Evolutionary conservation across 2,888 invertebrate genomes (phyloP).

Genomic region (Pammene fasciana): DNA sequence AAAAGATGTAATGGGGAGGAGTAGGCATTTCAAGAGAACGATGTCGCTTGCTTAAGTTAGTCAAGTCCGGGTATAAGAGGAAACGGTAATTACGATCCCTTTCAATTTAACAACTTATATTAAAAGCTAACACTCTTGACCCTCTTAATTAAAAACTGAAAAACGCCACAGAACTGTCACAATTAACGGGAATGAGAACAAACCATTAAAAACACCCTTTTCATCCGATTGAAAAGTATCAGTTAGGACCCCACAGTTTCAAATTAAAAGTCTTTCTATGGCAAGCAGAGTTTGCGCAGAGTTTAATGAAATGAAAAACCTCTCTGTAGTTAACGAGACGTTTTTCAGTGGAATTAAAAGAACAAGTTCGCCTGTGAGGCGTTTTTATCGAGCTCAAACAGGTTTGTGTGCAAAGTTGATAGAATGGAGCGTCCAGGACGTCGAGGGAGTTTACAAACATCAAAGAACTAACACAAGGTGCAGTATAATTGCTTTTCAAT

Average conservation of each 20-base stretch:
- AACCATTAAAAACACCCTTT: conserved; percentile 29
- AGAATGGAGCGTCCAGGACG: conserved; percentile 7
- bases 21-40: neutral
- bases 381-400: conserved; percentile 25
- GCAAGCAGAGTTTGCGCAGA: conserved; percentile 26
- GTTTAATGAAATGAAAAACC: conserved; percentile 34
- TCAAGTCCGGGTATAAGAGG: neutral
- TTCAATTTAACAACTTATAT: conserved; percentile 14
- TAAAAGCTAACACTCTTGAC: conserved; percentile 30
- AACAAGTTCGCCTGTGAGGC: conserved; percentile 29
- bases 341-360: conserved; percentile 24
- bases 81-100: conserved; percentile 6
- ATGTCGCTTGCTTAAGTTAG: neutral
- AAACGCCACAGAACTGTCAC: conserved; percentile 30
- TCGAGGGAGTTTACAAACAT: neutral
- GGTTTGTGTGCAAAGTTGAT: conserved; percentile 24
- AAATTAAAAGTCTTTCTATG: conserved; percentile 33
- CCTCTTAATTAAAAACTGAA: conserved; percentile 28
- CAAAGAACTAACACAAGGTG: neutral
- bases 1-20: too few species aligned
- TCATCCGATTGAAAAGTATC: conserved; percentile 32
- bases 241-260: conserved; percentile 21
- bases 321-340: conserved; percentile 32
- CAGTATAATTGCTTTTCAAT: neutral
- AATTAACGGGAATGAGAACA: conserved; percentile 16